Percentiles rank a stretch among this genome's conserved stretches.
Conservation (phyloP, 2,888 invertebrate species). For the Stramonita haemastoma region DNA sequence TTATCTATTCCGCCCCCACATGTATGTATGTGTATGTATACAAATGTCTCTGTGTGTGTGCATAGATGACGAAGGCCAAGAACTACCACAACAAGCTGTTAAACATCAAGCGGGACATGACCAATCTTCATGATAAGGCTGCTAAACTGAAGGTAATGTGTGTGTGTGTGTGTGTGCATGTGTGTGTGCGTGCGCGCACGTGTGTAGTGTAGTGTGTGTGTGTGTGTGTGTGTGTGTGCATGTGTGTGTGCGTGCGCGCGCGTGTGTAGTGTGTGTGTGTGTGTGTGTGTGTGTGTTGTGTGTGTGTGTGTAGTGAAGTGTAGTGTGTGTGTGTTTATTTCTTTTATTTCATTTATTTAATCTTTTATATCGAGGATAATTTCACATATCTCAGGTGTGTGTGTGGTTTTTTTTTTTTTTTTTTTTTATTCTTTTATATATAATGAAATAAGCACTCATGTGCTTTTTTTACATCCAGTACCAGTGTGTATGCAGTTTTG, state of each 20-base stretch:
- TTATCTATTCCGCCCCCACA: background rate
- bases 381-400: too few relatives aligned
- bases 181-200: background rate
- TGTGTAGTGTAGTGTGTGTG: background rate
- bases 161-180: background rate
- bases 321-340: too few relatives aligned
- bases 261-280: background rate
- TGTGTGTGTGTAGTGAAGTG: too few relatives aligned
- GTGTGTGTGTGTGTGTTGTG: too few relatives aligned
- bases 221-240: background rate
- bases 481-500: too few relatives aligned
- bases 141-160: slow-evolving; percentile 68
- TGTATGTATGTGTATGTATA: slow-evolving; percentile 22
- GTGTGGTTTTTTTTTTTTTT: too few relatives aligned
- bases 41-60: background rate
- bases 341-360: too few relatives aligned
- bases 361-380: too few relatives aligned
- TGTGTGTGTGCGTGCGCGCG: background rate
- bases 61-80: slow-evolving; percentile 72
- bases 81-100: slow-evolving; percentile 72
- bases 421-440: too few relatives aligned
- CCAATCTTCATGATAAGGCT: slow-evolving; percentile 68
- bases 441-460: too few relatives aligned
- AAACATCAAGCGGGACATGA: slow-evolving; percentile 74
- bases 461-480: too few relatives aligned